Percentiles rank a stretch among this genome's conserved stretches.
Conservation (phyloP, 2,888 invertebrate genomes). For the Eilema griseolum region DNA sequence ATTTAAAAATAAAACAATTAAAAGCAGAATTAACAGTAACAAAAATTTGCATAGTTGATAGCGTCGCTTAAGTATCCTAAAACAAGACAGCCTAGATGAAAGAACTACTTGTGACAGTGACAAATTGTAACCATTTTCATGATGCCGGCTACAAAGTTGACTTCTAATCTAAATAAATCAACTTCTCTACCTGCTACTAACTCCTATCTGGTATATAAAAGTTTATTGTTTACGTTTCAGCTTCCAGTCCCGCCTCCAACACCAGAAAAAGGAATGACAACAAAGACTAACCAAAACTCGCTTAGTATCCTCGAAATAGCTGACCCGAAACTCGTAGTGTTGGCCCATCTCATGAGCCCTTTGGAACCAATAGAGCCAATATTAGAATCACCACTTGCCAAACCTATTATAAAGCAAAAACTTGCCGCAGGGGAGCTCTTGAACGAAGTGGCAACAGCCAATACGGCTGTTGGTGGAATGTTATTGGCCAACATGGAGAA, state of each 20-base stretch:
- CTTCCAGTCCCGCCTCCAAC: conserved; percentile 89
- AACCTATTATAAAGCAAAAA: conserved; percentile 92
- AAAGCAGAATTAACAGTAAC: conserved; percentile 29
- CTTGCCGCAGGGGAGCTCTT: conserved; percentile 92
- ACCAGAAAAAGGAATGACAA: conserved; percentile 87
- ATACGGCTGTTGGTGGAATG: conserved; percentile 93
- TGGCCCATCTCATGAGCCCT: conserved; percentile 96
- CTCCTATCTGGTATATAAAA: neutral
- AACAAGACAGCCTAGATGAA: conserved; percentile 29
- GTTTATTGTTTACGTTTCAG: conserved; percentile 63
- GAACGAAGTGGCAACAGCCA: conserved; percentile 91
- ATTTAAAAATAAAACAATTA: neutral
- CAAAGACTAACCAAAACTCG: conserved; percentile 88
- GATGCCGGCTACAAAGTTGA: neutral
- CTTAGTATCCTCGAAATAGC: conserved; percentile 94
- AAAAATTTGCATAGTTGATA: conserved; percentile 46
- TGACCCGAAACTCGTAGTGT: conserved; percentile 95
- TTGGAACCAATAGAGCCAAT: conserved; percentile 94
- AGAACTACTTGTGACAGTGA: conserved; percentile 29
- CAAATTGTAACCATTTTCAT: conserved; percentile 32
- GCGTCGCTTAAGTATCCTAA: conserved; percentile 30
- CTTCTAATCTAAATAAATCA: conserved; percentile 6
- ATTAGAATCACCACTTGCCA: conserved; percentile 93
- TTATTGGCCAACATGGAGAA: conserved; percentile 96
- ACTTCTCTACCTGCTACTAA: neutral